Evolutionary conservation across 2,797 vertebrate genomes (phyloP).

Genomic region (Macrochelys suwanniensis): DNA sequence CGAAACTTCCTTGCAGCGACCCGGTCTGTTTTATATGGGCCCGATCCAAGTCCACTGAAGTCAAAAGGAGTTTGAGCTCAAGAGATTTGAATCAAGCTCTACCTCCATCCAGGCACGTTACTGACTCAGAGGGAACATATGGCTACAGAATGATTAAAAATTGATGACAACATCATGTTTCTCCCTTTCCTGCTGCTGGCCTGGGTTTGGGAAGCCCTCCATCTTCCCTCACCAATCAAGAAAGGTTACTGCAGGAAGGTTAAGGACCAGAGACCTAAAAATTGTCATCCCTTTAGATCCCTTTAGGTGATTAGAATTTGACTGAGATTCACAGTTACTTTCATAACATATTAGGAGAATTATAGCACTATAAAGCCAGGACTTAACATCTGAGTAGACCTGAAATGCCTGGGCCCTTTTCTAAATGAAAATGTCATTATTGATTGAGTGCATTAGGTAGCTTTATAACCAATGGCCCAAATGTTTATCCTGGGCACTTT

Average conservation of each 20-base stretch:
- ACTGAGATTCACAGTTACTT: background rate
- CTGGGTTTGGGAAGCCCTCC: background rate
- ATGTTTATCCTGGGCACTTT: background rate
- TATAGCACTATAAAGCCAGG: background rate
- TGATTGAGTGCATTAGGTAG: slow-evolving; percentile 41
- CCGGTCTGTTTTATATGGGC: background rate
- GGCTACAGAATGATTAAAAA: fast-evolving
- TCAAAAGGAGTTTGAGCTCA: background rate
- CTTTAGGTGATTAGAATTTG: background rate
- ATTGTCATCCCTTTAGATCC: background rate
- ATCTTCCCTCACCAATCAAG: background rate
- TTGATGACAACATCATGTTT: background rate
- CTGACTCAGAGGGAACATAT: background rate
- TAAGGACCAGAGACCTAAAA: background rate
- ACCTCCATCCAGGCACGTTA: background rate
- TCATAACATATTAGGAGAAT: background rate
- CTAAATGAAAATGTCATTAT: slow-evolving; percentile 26
- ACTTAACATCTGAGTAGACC: background rate
- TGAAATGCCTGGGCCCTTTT: slow-evolving; percentile 17
- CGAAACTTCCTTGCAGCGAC: too few species aligned
- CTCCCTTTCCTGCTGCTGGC: background rate
- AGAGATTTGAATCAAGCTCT: background rate
- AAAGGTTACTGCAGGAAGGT: background rate
- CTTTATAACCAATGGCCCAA: slow-evolving; percentile 24
- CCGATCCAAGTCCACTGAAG: fast-evolving